Evolutionary conservation across 2,888 invertebrate species (phyloP), one percentile per base, ranked within the genome.

Genomic region (Penaeus monodon): DNA sequence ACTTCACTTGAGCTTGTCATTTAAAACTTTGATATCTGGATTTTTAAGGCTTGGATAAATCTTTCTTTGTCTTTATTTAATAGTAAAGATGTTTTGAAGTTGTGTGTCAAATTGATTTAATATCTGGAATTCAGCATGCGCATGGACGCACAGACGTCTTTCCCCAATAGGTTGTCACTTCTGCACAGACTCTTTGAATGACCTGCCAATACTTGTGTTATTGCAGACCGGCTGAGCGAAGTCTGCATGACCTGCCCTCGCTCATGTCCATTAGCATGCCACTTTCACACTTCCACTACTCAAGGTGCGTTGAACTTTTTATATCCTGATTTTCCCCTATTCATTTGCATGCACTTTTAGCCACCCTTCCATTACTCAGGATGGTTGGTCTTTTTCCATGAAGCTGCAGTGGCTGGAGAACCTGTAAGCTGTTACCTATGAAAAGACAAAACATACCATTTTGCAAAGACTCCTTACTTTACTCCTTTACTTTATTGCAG

Each of bases 241-340:
- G 81, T 73, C 84, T 88, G 85, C 85, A 85, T 88, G 88, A 88
- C 84, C 84, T 88, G 85, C 88, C 88, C 27, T 70, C 81, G n/a
- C 84, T 88, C 66, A 84, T 84, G 44, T 81, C 85, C 57, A 81
- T 85, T 64, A 84, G 84, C 84, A 88, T 88, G 88, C 81, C 84
- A 29, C 88, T 88, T 77, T 65, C 85, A 81, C 88, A 84, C 84
- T 88, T 84, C 84, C 88, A 88, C 80, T 88, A 88, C 70, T 86
- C 86, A 86, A 86, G 86, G 86, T 86, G 86, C 70, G 86, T 86
- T 33, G 74, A 76, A 33, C 64, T 76, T 65, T n/a, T 20, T 73
- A 29, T 73, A 57, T 63, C 63, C 74, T 80, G 22, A 20, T 82
- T 14, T 64, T 20, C 64, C 64, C 63, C 20, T 65, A 29, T 57